Evolutionary conservation across 2,888 invertebrate species (phyloP).

Genomic region (Euspilapteryx auroguttella): DNA sequence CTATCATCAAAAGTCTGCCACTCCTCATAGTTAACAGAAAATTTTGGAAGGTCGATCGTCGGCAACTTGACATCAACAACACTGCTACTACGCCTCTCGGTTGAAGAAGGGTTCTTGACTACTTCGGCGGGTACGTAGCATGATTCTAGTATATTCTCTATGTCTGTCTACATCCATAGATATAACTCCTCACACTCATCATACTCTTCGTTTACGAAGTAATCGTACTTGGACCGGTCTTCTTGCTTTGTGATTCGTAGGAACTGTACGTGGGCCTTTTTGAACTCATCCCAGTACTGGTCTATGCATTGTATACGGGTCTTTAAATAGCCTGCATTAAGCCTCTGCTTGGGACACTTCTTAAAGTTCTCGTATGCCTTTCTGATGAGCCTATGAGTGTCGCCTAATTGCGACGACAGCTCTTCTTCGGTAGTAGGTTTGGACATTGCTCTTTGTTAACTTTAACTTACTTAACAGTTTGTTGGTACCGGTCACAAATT

Average conservation of each 20-base stretch:
- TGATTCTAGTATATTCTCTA: slow-evolving; percentile 3
- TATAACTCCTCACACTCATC: slow-evolving; percentile 8
- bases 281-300: slow-evolving; percentile 10
- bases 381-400: no score
- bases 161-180: slow-evolving; percentile 5
- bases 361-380: slow-evolving; percentile 9
- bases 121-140: slow-evolving; percentile 1
- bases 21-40: slow-evolving; percentile 8
- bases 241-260: slow-evolving; percentile 5
- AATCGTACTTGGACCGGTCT: slow-evolving; percentile 6
- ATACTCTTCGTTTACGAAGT: slow-evolving; percentile 11
- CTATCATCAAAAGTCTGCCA: slow-evolving; percentile 9
- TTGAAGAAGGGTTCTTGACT: no score
- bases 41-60: slow-evolving; percentile 8
- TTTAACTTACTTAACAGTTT: no score
- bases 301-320: slow-evolving; percentile 9
- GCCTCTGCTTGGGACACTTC: slow-evolving; percentile 10
- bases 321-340: slow-evolving; percentile 11
- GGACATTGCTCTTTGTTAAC: no score
- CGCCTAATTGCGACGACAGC: no score
- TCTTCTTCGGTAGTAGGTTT: no score
- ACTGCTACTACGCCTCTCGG: no score
- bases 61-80: slow-evolving; percentile 9
- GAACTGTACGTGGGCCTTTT: no score
- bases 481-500: no score